A percentile compares a stretch with the other conserved stretches of the same genome.
Conservation (phyloP, 2,888 invertebrate species). For the Tigriopus californicus region DNA sequence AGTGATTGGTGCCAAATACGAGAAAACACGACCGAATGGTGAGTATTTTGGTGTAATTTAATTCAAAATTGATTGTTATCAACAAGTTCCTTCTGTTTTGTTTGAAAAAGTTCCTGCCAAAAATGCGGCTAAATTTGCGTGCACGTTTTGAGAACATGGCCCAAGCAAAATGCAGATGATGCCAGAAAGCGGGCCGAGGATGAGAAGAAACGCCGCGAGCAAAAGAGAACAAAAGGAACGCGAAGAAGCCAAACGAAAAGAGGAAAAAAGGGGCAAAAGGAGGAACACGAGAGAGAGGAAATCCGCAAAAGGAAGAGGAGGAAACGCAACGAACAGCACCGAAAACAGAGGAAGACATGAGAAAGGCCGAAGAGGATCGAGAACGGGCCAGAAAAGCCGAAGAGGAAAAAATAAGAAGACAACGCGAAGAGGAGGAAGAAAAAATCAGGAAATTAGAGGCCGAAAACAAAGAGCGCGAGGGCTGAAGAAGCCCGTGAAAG, state of each 20-base stretch:
- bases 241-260: conserved; percentile 18
- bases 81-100: too few species aligned
- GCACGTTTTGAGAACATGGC: conserved; percentile 74
- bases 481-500: conserved; percentile 18
- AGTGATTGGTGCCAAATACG: conserved; percentile 45
- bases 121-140: conserved; percentile 53
- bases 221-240: conserved; percentile 28
- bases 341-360: conserved; percentile 18
- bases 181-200: conserved; percentile 35
- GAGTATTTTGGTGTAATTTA: too few species aligned
- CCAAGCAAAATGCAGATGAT: conserved; percentile 50
- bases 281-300: conserved; percentile 16
- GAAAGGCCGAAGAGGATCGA: conserved; percentile 16
- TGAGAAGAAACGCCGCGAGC: conserved; percentile 30
- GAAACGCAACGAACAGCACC: conserved; percentile 9
- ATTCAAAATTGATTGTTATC: too few species aligned
- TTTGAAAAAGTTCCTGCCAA: conserved; percentile 16
- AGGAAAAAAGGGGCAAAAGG: conserved; percentile 3
- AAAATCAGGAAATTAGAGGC: conserved; percentile 15
- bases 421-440: conserved; percentile 6
- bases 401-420: conserved; percentile 12
- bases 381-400: conserved; percentile 14
- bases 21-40: conserved; percentile 37
- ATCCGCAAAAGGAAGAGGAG: conserved; percentile 16
- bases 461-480: conserved; percentile 20